Conservation (phyloP, 2,888 invertebrate species). For the Lysandra coridon region DNA sequence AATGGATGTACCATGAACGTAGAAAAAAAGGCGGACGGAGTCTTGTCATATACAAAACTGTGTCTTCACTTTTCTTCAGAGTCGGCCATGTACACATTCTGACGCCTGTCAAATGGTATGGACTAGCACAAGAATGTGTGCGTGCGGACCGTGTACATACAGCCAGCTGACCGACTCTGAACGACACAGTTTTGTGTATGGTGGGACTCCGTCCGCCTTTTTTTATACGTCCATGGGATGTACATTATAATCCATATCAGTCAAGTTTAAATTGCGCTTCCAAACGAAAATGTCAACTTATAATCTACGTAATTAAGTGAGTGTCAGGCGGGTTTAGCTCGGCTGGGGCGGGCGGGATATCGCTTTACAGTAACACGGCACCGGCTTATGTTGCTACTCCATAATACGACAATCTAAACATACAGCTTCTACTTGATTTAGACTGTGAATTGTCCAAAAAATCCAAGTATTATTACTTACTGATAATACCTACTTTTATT, state of each 20-base stretch:
- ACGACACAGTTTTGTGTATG: too few relatives aligned
- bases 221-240: too few relatives aligned
- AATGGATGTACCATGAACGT: not conserved
- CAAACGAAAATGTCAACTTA: conserved; percentile 74
- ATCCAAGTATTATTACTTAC: not conserved
- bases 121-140: too few relatives aligned
- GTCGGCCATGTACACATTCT: too few relatives aligned
- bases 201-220: too few relatives aligned
- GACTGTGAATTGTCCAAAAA: not conserved
- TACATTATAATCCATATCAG: conserved; percentile 63
- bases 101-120: too few relatives aligned
- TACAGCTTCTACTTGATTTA: not conserved
- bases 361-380: conserved; percentile 34
- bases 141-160: too few relatives aligned
- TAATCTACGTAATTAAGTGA: conserved; percentile 80
- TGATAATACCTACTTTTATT: not conserved
- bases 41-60: too few relatives aligned
- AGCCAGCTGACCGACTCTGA: too few relatives aligned
- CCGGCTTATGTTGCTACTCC: not conserved
- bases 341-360: conserved; percentile 40
- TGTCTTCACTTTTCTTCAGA: too few relatives aligned
- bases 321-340: conserved; percentile 64
- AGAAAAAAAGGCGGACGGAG: too few relatives aligned
- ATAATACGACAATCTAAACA: conserved; percentile 10
- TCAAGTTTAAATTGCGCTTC: conserved; percentile 68